Evolutionary conservation across 2,113 vertebrate species (phyloP), one percentile per base, ranked within the genome.

Genomic region (Protobothrops flavoviridis): DNA sequence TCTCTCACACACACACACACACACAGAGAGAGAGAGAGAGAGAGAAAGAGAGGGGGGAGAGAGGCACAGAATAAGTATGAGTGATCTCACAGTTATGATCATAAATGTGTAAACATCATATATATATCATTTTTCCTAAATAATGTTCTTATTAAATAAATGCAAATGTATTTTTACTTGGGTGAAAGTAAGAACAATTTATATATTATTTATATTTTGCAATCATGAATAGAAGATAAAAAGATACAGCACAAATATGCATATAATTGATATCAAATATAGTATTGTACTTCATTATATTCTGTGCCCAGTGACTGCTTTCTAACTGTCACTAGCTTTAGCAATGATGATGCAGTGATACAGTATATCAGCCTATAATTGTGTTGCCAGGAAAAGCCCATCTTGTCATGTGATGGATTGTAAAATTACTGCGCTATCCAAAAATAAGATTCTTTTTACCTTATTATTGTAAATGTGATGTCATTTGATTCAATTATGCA

Each of bases 111-210:
- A 91, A 74, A 90, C 23, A 43, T 26, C 56, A 90, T 61, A 61
- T 23, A 90, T 89, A 12, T 45, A 29, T 23, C 29, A 23, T 21
- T 88, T 53, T 55, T 56, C n/a, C 29, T 55, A 39, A 56, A 33
- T 45, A 52, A 87, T 9, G 5, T 33, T 56, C 8, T 85, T 20
- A 59, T 57, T 43, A 29, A 92, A 0, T 2, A 55, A 91, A 48
- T 61, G 92, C 85, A 88, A 93, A 1, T 91, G 52, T 64, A 93
- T 61, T 52, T 52, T 94, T 29, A 88, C 24, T 48, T 94, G 88
- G 85, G 74, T 93, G 69, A 17, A 9, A 3, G n/a, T 88, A 56
- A 53, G 50, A 26, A 53, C 50, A 88, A 87, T 26, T n/a, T 88
- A 53, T 29, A n/a, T 20, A 55, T 50, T 87, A 53, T 88, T n/a